Percentiles rank a stretch among this genome's conserved stretches.
Conservation (phyloP, 2,113 vertebrate genomes). For the Cottus gobio region DNA sequence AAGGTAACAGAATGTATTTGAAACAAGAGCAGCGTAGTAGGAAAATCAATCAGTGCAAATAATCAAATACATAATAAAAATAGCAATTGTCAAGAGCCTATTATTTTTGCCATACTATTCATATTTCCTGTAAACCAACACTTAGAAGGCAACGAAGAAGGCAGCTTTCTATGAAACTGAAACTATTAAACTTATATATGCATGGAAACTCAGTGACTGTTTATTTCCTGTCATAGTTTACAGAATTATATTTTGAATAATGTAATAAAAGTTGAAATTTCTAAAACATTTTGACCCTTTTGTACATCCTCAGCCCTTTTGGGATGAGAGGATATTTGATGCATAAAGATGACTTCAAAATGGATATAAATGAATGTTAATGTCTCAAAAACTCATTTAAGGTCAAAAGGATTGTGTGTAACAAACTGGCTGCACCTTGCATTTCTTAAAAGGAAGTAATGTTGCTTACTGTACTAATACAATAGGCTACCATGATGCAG, state of each 20-base stretch:
- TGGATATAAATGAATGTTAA: background rate
- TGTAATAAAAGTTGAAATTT: background rate
- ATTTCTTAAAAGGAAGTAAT: background rate
- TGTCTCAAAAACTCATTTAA: background rate
- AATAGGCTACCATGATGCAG: background rate
- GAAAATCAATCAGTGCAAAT: constrained; percentile 10
- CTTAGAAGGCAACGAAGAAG: background rate
- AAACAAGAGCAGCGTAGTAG: constrained; percentile 15
- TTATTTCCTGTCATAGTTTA: background rate
- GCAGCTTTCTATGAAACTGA: background rate
- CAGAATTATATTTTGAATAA: background rate
- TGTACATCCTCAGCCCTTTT: background rate
- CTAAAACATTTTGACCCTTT: background rate
- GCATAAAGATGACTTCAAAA: background rate
- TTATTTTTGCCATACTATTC: background rate
- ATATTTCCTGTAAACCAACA: background rate
- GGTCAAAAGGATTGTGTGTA: background rate
- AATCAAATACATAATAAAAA: background rate
- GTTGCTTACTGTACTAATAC: background rate
- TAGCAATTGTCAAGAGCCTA: background rate
- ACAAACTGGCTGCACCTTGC: background rate
- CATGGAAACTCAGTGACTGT: background rate
- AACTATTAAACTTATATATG: background rate
- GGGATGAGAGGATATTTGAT: background rate
- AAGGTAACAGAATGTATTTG: constrained; percentile 16